These are phyloP conservation scores for Perdix hodgsoniae DNA, from an alignment of 2,797 vertebrate genomes.

Conservation along the genomic window DNA sequence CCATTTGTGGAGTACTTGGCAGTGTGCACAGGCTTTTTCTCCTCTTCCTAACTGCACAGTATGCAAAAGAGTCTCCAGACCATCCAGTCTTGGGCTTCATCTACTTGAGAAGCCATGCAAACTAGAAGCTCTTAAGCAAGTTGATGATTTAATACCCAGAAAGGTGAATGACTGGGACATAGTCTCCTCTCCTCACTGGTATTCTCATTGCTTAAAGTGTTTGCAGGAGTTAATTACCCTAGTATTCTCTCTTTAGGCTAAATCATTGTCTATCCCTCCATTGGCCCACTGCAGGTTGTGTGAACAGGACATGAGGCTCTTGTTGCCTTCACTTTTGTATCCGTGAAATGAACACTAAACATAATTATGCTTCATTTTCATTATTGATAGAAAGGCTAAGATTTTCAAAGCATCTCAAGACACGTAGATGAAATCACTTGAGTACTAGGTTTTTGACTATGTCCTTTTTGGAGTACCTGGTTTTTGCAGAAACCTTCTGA, in stretches of 20 bases:
- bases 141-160: fast-evolving
- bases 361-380: neutral
- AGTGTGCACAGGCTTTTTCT: neutral
- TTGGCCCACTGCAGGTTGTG: fast-evolving
- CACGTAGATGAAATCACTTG: neutral
- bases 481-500: neutral
- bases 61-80: neutral
- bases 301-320: neutral
- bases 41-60: neutral
- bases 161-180: neutral
- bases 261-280: neutral
- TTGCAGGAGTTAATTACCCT: neutral
- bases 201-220: neutral
- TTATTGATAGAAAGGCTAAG: neutral
- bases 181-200: neutral
- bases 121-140: neutral
- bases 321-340: neutral
- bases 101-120: neutral
- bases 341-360: neutral
- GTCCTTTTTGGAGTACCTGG: neutral
- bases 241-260: neutral
- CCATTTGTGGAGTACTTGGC: neutral
- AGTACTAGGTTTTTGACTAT: neutral
- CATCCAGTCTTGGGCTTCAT: neutral
- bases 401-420: neutral